Percentiles rank a stretch among this genome's conserved stretches.
These are phyloP conservation scores for Drosophila macrospina DNA, from an alignment of 2,888 invertebrate genomes.

Conservation along the genomic window DNA sequence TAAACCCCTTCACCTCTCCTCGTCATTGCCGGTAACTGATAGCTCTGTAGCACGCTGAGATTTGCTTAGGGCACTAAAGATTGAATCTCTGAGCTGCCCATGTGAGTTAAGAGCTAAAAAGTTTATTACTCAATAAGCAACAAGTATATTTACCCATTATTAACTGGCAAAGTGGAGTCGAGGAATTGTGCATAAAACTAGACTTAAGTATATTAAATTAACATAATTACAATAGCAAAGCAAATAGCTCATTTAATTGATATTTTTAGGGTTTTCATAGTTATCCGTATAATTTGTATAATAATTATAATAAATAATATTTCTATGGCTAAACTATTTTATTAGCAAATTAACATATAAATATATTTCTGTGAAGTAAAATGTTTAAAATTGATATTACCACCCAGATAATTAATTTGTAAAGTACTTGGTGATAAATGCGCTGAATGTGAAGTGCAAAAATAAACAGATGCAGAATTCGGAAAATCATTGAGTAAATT, in stretches of 20 bases:
- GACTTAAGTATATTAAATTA: not conserved
- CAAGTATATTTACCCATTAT: not conserved
- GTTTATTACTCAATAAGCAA: conserved; percentile 13
- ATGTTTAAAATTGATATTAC: not conserved
- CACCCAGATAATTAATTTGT: not conserved
- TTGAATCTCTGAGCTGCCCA: conserved; percentile 13
- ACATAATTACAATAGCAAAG: not conserved
- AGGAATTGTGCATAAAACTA: not conserved
- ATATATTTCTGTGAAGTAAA: not conserved
- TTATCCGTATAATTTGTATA: too few relatives aligned
- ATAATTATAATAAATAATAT: not conserved
- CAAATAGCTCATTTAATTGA: not conserved
- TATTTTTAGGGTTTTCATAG: not conserved
- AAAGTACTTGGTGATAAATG: conserved; percentile 7
- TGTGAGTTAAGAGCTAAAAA: conserved; percentile 10
- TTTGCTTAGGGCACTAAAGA: conserved; percentile 13
- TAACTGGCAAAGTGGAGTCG: not conserved
- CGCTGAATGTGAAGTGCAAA: conserved; percentile 11
- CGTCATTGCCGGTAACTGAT: conserved; percentile 8
- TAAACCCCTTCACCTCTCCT: conserved; percentile 24
- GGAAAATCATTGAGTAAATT: conserved; percentile 18
- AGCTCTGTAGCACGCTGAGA: conserved; percentile 3
- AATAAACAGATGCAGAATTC: conserved; percentile 5
- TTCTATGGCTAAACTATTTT: not conserved
- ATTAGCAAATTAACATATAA: not conserved